Evolutionary conservation across 2,797 vertebrate species (phyloP).

Genomic region (Manis javanica): DNA sequence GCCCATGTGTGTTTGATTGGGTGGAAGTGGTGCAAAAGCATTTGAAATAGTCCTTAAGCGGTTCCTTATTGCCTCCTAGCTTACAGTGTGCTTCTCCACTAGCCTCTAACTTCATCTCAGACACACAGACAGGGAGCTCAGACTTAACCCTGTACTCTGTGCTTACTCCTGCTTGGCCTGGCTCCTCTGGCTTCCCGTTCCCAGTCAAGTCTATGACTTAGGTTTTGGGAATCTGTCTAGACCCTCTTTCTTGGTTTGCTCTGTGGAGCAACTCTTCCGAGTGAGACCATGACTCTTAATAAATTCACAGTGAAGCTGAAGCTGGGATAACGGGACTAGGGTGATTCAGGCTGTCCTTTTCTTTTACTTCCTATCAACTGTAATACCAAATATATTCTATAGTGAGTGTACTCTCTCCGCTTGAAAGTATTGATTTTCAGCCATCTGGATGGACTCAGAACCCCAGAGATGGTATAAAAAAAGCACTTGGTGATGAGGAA

Average conservation of each 20-base stretch:
- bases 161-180: background rate
- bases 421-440: background rate
- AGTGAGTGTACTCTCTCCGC: background rate
- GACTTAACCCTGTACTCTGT: background rate
- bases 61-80: no score
- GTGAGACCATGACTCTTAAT: background rate
- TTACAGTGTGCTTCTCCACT: background rate
- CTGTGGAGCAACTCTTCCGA: background rate
- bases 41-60: background rate
- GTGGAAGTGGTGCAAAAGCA: background rate
- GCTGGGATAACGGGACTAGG: fast-evolving
- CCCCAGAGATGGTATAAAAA: background rate
- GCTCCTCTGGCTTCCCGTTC: background rate
- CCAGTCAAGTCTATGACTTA: background rate
- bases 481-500: background rate
- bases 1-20: background rate
- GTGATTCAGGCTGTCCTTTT: background rate
- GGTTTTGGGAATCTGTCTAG: background rate
- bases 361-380: background rate
- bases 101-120: background rate
- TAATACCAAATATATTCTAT: background rate
- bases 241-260: background rate
- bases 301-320: background rate
- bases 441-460: background rate
- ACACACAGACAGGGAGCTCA: no score